Evolutionary conservation across 2,797 vertebrate genomes (phyloP).

Genomic region (Alauda arvensis): DNA sequence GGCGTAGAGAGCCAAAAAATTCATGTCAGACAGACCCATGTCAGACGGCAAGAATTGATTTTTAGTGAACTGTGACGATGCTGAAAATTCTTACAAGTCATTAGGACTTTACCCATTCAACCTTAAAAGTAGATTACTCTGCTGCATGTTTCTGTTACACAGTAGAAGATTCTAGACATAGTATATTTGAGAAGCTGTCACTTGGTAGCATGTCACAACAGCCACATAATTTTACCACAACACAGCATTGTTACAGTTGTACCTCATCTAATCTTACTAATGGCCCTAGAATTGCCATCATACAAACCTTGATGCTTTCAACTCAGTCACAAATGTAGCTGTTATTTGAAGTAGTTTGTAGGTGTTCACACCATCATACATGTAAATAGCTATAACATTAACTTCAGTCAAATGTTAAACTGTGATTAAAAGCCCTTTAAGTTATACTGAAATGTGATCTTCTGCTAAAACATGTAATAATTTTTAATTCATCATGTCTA

Average conservation of each 20-base stretch:
- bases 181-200: background rate
- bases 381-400: background rate
- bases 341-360: background rate
- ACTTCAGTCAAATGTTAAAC: background rate
- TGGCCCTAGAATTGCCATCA: background rate
- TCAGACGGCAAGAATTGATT: conserved; percentile 91
- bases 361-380: background rate
- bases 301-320: background rate
- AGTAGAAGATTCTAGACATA: conserved; percentile 24
- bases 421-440: background rate
- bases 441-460: background rate
- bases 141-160: conserved; percentile 85
- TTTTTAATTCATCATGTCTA: background rate
- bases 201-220: background rate
- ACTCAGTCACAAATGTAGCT: background rate
- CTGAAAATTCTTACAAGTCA: conserved; percentile 28
- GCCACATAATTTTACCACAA: background rate
- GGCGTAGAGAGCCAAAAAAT: conserved; percentile 87
- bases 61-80: conserved; percentile 43
- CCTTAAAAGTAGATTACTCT: conserved; percentile 75
- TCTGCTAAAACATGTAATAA: background rate
- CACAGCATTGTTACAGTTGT: background rate
- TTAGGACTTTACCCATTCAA: conserved; percentile 26
- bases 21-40: conserved; percentile 95
- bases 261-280: background rate